phyloP scores from a whole-genome alignment of 1,140 invertebrate species.

The Drosophila ambigua region DNA sequence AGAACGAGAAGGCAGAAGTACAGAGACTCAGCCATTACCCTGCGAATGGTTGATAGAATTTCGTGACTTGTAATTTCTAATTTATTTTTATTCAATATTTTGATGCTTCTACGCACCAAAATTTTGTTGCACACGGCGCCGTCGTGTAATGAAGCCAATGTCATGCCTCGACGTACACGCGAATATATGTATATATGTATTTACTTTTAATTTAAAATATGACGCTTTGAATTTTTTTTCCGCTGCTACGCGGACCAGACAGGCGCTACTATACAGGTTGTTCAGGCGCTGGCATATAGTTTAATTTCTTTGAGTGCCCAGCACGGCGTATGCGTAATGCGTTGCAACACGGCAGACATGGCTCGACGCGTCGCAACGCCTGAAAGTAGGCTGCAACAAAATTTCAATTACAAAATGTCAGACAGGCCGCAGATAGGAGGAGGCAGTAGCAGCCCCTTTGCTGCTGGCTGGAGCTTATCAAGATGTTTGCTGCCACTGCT shows the following conservation, averaged over 20 bases:
- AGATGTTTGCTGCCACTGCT: conserved; percentile 40
- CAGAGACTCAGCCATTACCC: no score
- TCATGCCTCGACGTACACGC: conserved; percentile 34
- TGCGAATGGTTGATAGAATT: no score
- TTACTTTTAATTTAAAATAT: conserved; percentile 66
- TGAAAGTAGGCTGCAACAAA: conserved; percentile 61
- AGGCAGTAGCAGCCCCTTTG: conserved; percentile 28
- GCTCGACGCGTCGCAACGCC: conserved; percentile 11
- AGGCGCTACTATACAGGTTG: background rate
- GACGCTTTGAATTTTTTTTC: conserved; percentile 44
- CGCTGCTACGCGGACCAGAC: conserved; percentile 6
- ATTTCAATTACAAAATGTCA: conserved; percentile 79
- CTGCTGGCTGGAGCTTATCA: conserved; percentile 26
- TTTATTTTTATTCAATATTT: background rate
- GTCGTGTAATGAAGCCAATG: conserved; percentile 63
- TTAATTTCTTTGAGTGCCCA: conserved; percentile 76
- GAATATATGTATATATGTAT: conserved; percentile 11
- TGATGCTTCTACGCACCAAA: no score
- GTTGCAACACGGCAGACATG: conserved; percentile 20
- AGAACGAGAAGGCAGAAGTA: no score
- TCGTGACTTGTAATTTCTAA: no score
- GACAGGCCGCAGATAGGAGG: conserved; percentile 63
- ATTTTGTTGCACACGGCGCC: conserved; percentile 7
- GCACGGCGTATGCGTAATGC: conserved; percentile 67
- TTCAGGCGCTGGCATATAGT: conserved; percentile 44